Conservation (phyloP, 1,140 invertebrate genomes). For the Harpegnathos saltator region DNA sequence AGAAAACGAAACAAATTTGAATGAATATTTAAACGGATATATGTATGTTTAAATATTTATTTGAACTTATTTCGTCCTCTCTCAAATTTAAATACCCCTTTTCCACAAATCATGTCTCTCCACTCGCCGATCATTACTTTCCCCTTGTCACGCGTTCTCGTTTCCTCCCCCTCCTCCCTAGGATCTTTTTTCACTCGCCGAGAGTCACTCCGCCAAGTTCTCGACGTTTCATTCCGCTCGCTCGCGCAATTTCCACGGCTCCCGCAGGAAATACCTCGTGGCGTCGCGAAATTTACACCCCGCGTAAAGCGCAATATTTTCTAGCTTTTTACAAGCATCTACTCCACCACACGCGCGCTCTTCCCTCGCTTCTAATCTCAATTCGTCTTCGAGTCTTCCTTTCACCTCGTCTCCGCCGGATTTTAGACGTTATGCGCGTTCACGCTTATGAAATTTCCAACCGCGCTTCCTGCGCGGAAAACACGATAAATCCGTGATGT, state of each 20-base stretch:
- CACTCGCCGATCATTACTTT: not conserved
- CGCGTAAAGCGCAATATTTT: no score
- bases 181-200: not conserved
- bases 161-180: not conserved
- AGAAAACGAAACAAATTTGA: no score
- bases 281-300: no score
- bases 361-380: constrained; percentile 8
- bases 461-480: constrained; percentile 9
- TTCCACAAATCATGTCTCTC: not conserved
- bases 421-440: not conserved
- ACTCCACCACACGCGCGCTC: no score
- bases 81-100: not conserved
- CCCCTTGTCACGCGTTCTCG: not conserved
- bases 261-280: no score
- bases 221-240: no score
- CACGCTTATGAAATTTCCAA: constrained; percentile 42
- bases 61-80: no score
- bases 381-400: constrained; percentile 8
- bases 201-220: no score
- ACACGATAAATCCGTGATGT: constrained; percentile 11
- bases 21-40: no score
- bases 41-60: no score
- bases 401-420: constrained; percentile 20
- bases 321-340: no score
- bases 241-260: no score